Evolutionary conservation across 37 sponge, comb jelly and placozoan species (phyloP).

Genomic region (Eunapius fragilis): DNA sequence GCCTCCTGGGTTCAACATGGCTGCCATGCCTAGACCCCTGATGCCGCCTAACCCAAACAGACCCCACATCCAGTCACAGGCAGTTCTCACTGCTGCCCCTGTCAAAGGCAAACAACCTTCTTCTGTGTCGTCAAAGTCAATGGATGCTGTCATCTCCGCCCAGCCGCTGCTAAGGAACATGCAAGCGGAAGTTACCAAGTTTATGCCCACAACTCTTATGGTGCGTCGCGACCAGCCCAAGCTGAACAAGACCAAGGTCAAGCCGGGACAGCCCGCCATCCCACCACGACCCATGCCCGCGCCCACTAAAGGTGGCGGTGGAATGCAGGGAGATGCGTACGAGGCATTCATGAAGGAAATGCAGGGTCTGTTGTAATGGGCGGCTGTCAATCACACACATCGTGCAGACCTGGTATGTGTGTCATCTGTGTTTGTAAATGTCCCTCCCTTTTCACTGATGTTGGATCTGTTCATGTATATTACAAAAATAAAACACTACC

Average conservation of each 20-base stretch:
- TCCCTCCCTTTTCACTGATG: too few species aligned
- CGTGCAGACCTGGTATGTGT: too few species aligned
- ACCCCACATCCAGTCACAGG: constrained; percentile 71
- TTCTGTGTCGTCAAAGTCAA: not conserved
- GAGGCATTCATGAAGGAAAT: constrained; percentile 96
- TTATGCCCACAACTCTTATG: constrained; percentile 86
- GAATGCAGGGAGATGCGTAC: constrained; percentile 86
- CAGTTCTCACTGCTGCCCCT: constrained; percentile 48
- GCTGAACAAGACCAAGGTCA: constrained; percentile 26
- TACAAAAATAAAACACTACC: too few species aligned
- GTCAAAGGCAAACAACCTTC: constrained; percentile 1
- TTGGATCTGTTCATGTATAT: too few species aligned
- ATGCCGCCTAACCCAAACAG: constrained; percentile 16
- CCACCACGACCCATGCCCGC: not conserved
- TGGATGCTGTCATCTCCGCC: constrained; percentile 76
- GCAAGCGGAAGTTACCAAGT: constrained; percentile 94
- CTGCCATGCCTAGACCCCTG: constrained; percentile 53
- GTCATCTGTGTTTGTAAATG: too few species aligned
- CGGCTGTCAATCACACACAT: too few species aligned
- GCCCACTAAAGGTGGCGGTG: not conserved
- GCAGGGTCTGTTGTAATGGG: constrained; percentile 82
- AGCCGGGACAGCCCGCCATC: constrained; percentile 3
- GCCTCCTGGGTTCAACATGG: constrained; percentile 15
- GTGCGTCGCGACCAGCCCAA: constrained; percentile 87
- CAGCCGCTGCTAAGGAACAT: constrained; percentile 88